A percentile compares a stretch with the other conserved stretches of the same genome.
phyloP scores from a whole-genome alignment of 2,797 vertebrate genomes.

The Pampus argenteus region DNA sequence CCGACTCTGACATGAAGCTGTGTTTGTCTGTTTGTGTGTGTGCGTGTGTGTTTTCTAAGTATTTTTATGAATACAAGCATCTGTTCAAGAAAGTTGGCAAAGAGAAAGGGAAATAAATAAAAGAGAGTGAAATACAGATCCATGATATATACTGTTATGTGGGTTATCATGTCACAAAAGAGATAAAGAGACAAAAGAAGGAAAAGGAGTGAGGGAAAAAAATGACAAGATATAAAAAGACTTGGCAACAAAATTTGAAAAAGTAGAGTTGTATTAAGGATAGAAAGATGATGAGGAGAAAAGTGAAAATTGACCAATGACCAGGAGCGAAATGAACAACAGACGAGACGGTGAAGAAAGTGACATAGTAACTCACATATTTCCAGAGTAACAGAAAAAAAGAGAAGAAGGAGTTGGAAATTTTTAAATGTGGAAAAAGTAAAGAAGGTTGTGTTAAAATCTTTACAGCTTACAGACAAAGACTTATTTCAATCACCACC shows the following conservation, averaged over 20 bases:
- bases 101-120: not conserved
- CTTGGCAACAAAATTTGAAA: not conserved
- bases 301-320: not conserved
- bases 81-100: not conserved
- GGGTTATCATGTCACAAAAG: not conserved
- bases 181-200: not conserved
- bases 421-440: not conserved
- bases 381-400: not conserved
- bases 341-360: not conserved
- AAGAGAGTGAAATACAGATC: not conserved
- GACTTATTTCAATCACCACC: constrained; percentile 51
- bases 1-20: constrained; percentile 4
- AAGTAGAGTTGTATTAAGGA: not conserved
- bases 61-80: not conserved
- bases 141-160: not conserved
- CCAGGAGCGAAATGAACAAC: not conserved
- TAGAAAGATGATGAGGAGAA: not conserved
- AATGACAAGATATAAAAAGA: not conserved
- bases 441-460: constrained; percentile 55
- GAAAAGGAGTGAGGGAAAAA: not conserved
- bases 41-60: not conserved
- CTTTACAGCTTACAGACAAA: constrained; percentile 57
- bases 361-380: not conserved
- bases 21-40: constrained; percentile 1
- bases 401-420: constrained; percentile 27